phyloP scores from a whole-genome alignment of 2,113 vertebrate species.

The Alaudala cheleensis region DNA sequence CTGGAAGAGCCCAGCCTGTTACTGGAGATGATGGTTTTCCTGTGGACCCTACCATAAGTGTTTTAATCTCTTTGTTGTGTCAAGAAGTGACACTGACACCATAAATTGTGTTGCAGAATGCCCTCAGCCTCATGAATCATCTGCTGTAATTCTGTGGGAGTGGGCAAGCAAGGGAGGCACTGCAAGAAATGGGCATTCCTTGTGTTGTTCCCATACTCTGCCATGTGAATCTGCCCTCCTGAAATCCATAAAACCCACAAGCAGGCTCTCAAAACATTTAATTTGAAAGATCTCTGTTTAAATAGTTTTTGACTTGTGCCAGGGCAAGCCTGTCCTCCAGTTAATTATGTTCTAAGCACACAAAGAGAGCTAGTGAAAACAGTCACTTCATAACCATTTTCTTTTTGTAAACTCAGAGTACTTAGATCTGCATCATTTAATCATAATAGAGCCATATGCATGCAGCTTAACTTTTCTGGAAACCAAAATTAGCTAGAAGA shows the following conservation, averaged over 20 bases:
- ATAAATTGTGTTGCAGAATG: not conserved
- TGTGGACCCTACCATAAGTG: not conserved
- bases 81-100: not conserved
- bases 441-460: slow-evolving; percentile 49
- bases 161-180: not conserved
- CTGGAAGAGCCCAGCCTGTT: not conserved
- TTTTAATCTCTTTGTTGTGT: not conserved
- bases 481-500: slow-evolving; percentile 51
- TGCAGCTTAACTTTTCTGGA: slow-evolving; percentile 47
- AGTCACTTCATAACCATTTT: slow-evolving; percentile 57
- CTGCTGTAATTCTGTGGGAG: not conserved
- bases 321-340: slow-evolving; percentile 48
- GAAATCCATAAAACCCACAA: slow-evolving; percentile 39
- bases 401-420: slow-evolving; percentile 55
- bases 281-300: slow-evolving; percentile 55
- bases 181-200: not conserved
- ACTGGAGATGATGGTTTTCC: not conserved
- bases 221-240: slow-evolving; percentile 51
- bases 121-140: not conserved
- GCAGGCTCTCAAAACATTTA: slow-evolving; percentile 49
- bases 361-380: slow-evolving; percentile 53
- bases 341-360: slow-evolving; percentile 51
- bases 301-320: slow-evolving; percentile 29
- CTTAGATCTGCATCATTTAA: slow-evolving; percentile 58
- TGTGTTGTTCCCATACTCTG: slow-evolving; percentile 2